These are phyloP conservation scores for Anarsia innoxiella DNA, from an alignment of 2,888 invertebrate species.

Conservation along the genomic window DNA sequence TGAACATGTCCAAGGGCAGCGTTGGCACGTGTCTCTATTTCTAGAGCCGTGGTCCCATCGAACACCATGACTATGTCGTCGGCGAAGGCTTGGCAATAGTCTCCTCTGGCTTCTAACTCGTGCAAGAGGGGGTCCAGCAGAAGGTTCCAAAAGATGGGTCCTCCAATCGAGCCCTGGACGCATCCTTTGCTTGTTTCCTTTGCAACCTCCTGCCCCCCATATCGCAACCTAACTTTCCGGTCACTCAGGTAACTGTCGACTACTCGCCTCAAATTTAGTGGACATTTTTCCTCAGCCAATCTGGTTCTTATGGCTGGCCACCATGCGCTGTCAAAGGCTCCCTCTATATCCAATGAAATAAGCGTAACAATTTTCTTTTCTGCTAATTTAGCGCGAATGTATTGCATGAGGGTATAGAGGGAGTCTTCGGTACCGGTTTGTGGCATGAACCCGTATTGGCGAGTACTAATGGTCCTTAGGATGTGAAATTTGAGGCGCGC, in stretches of 20 bases:
- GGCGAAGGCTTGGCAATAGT: background rate
- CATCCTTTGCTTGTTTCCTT: background rate
- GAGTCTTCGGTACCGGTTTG: slow-evolving; percentile 4
- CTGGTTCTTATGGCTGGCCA: background rate
- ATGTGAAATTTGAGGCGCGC: background rate
- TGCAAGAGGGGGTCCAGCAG: background rate
- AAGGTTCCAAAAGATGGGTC: background rate
- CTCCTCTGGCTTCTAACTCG: background rate
- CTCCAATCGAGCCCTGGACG: slow-evolving; percentile 1
- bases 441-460: slow-evolving; percentile 6
- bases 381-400: background rate
- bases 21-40: background rate
- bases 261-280: slow-evolving; percentile 1
- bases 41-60: background rate
- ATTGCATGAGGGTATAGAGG: background rate
- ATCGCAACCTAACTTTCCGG: background rate
- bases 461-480: background rate
- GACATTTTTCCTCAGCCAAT: slow-evolving; percentile 8
- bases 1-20: background rate
- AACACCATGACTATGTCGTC: background rate
- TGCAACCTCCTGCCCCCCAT: background rate
- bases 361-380: background rate
- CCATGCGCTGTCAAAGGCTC: slow-evolving; percentile 1
- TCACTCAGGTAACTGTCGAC: slow-evolving; percentile 1
- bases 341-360: background rate